A percentile compares a stretch with the other conserved stretches of the same genome.
These are phyloP conservation scores for Onychostoma macrolepis DNA, from an alignment of 2,113 vertebrate species.

Conservation along the genomic window DNA sequence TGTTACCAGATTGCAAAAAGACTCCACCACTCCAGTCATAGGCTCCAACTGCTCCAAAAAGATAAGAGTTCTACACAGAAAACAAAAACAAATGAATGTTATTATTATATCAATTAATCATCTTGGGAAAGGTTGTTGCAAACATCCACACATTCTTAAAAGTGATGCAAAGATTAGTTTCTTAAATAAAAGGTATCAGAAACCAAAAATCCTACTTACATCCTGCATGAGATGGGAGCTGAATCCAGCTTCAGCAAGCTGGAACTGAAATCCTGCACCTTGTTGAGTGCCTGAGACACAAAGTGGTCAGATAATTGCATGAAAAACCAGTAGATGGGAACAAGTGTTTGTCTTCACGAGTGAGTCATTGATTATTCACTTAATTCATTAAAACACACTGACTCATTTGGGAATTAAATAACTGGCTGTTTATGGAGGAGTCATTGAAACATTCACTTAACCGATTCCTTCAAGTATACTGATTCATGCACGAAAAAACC, in stretches of 20 bases:
- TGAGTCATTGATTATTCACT: neutral
- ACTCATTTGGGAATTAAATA: neutral
- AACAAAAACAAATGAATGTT: neutral
- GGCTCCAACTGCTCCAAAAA: constrained; percentile 80
- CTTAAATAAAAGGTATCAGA: neutral
- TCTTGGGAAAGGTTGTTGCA: neutral
- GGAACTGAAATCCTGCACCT: constrained; percentile 72
- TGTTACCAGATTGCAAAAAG: constrained; percentile 62
- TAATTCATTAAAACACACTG: neutral
- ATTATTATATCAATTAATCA: neutral
- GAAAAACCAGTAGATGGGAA: neutral
- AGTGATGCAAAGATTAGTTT: neutral
- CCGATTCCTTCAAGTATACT: neutral
- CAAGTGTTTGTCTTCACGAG: neutral
- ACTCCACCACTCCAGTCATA: constrained; percentile 81
- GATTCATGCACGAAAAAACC: neutral
- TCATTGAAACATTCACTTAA: neutral
- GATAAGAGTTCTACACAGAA: constrained; percentile 62
- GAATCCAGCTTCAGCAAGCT: constrained; percentile 79
- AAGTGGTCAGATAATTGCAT: neutral
- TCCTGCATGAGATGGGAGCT: constrained; percentile 70
- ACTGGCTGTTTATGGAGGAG: neutral
- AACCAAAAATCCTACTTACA: constrained; percentile 57
- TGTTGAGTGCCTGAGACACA: constrained; percentile 65
- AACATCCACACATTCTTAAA: neutral